phyloP scores from a whole-genome alignment of 2,797 vertebrate genomes.

The Fistularia tabacaria region DNA sequence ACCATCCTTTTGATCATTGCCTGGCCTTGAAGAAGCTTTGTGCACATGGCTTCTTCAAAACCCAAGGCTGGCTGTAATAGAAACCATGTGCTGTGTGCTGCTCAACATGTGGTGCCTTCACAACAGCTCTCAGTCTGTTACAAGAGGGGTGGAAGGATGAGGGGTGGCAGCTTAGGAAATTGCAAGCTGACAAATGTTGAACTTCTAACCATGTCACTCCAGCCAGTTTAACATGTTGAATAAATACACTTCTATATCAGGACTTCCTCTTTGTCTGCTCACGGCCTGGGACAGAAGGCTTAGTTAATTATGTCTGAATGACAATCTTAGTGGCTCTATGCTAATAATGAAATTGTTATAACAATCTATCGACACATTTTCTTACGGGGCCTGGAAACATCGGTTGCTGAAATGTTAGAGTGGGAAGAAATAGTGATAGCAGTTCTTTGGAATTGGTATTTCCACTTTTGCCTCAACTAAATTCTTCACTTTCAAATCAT shows the following conservation, averaged over 20 bases:
- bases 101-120: conserved; percentile 48
- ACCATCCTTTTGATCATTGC: conserved; percentile 4
- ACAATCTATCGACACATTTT: too few species aligned
- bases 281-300: conserved; percentile 1
- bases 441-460: too few species aligned
- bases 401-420: background rate
- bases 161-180: conserved; percentile 56
- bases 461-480: too few species aligned
- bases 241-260: conserved; percentile 17
- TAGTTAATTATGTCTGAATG: too few species aligned
- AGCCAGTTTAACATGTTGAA: conserved; percentile 32
- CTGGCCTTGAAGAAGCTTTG: background rate
- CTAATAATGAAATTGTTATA: too few species aligned
- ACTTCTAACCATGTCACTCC: conserved; percentile 49
- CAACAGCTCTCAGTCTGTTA: conserved; percentile 44
- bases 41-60: conserved; percentile 6
- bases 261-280: conserved; percentile 35
- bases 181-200: conserved; percentile 64
- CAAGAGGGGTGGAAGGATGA: conserved; percentile 3
- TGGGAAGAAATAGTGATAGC: too few species aligned
- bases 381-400: background rate
- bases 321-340: too few species aligned
- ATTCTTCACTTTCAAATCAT: too few species aligned
- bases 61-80: conserved; percentile 36
- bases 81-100: conserved; percentile 59